Percentiles rank a stretch among this genome's conserved stretches.
phyloP scores from a whole-genome alignment of 2,797 vertebrate genomes.

The Argentina silus region DNA sequence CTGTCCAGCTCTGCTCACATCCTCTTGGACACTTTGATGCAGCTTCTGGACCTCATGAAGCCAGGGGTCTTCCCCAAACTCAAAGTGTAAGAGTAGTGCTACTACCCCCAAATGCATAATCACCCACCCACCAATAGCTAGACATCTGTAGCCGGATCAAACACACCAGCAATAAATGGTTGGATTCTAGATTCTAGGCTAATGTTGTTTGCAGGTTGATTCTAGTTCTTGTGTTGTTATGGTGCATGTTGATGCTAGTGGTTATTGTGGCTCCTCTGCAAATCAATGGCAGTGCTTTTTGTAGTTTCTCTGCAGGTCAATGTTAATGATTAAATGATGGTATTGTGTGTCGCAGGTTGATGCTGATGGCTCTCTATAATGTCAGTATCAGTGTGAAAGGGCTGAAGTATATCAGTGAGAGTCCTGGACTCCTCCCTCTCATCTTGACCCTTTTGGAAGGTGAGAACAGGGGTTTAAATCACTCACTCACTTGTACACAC shows the following conservation, averaged over 20 bases:
- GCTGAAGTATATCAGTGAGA: constrained; percentile 87
- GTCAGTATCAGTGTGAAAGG: constrained; percentile 90
- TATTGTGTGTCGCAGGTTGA: constrained; percentile 73
- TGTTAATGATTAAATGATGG: background rate
- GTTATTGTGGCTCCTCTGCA: background rate
- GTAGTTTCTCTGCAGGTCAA: background rate
- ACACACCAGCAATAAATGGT: too few species aligned
- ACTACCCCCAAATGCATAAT: background rate
- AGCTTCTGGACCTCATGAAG: constrained; percentile 85
- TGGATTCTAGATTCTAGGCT: too few species aligned
- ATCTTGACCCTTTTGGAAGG: constrained; percentile 87
- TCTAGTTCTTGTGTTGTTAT: background rate
- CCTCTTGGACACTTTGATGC: constrained; percentile 86
- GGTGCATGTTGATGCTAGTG: constrained; percentile 35
- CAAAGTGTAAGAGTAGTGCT: constrained; percentile 85
- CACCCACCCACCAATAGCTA: background rate
- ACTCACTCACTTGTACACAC: too few species aligned
- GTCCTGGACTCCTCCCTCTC: constrained; percentile 79
- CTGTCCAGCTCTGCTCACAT: constrained; percentile 80
- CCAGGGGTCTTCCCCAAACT: constrained; percentile 86
- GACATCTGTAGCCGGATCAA: too few species aligned
- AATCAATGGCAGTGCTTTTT: background rate
- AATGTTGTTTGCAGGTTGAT: too few species aligned
- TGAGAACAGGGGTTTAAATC: constrained; percentile 51
- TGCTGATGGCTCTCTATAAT: constrained; percentile 95